Evolutionary conservation across 2,888 invertebrate species (phyloP), one percentile per base, ranked within the genome.

Genomic region (Diloba caeruleocephala): DNA sequence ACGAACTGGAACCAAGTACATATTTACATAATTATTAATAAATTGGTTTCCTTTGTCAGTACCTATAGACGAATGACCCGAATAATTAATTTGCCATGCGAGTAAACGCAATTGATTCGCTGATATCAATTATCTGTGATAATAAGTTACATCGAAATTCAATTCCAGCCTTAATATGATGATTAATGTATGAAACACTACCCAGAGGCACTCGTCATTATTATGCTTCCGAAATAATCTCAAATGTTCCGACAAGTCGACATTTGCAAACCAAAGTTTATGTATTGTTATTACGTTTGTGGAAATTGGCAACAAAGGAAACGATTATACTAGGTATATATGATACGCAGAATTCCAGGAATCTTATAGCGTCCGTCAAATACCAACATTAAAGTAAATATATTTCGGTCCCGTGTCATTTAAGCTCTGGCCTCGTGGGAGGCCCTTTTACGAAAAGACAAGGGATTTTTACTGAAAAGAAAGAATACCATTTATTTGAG

Each of bases 11-110:
- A 39, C 34, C 33, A 17, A 39, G 21, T 14, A 15, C 14, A 31
- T 32, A 39, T 62, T 39, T 36, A 55, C 34, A 48, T 19, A 0
- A 9, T 26, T 39, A 28, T 44, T 25, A 49, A 63, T 63, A 32
- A 63, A 56, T 63, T 43, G 29, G 49, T 60, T 63, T 49, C 37
- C 51, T 43, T 43, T 56, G 33, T 46, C 38, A 56, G 17, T 19
- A 46, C 41, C 29, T 17, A 2, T 3, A 3, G 28, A 42, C 8
- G 34, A 41, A 45, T 56, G 37, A 42, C 17, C 29, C 7, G 41
- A 41, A 44, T 59, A 37, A 38, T 43, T 55, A 49, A 51, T 48
- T 8, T 28, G 15, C 31, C 37, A 54, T 19, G 21, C 9, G 21
- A 32, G 31, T 33, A 38, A 37, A 44, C 10, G 15, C 39, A 21